These are phyloP conservation scores for Anoplophora glabripennis DNA, from an alignment of 1,140 invertebrate species.

Conservation along the genomic window DNA sequence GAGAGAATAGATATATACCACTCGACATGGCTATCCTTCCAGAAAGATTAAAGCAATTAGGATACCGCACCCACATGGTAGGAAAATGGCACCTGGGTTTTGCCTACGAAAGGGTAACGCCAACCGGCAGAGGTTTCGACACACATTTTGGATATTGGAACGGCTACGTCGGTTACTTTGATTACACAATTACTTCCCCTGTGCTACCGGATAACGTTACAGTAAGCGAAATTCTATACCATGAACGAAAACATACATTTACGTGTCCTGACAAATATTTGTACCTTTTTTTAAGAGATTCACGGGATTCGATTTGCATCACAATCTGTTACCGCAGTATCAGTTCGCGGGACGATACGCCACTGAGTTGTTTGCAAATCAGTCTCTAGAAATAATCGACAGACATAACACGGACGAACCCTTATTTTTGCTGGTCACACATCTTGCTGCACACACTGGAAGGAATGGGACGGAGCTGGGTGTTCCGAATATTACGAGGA, in stretches of 20 bases:
- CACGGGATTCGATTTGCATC: conserved; percentile 38
- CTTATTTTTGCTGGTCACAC: conserved; percentile 76
- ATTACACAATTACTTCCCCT: conserved; percentile 45
- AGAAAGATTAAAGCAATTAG: conserved; percentile 69
- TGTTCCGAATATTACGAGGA: conserved; percentile 71
- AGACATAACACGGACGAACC: conserved; percentile 59
- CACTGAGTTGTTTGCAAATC: conserved; percentile 73
- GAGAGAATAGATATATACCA: conserved; percentile 58
- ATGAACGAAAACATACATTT: too few relatives aligned
- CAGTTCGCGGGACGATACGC: conserved; percentile 63
- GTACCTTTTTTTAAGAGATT: conserved; percentile 14
- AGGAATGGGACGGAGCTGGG: conserved; percentile 62
- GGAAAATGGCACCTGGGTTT: conserved; percentile 89
- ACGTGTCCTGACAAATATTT: not conserved
- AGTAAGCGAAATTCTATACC: not conserved
- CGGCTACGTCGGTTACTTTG: conserved; percentile 61
- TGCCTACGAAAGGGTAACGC: conserved; percentile 47
- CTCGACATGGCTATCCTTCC: conserved; percentile 60
- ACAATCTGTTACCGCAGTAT: conserved; percentile 48
- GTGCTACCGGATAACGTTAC: not conserved
- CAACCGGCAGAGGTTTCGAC: conserved; percentile 61
- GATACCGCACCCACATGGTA: conserved; percentile 79
- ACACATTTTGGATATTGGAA: conserved; percentile 64
- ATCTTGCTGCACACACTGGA: conserved; percentile 77
- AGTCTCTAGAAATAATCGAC: conserved; percentile 67